phyloP scores from a whole-genome alignment of 2,797 vertebrate species.

The Urocyon cinereoargenteus region DNA sequence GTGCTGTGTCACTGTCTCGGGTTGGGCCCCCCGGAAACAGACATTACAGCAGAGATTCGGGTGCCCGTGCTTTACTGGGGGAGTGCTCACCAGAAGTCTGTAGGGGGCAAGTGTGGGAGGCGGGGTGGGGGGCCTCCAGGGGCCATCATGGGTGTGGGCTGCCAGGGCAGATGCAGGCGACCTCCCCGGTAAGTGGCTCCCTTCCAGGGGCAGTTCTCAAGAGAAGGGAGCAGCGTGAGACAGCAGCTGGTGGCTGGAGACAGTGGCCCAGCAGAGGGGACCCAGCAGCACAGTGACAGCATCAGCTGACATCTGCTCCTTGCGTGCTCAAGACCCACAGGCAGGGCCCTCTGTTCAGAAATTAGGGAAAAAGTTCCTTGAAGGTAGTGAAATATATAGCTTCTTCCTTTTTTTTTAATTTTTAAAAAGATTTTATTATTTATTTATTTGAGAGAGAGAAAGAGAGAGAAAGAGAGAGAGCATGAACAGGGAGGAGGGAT shows the following conservation, averaged over 20 bases:
- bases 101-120: background rate
- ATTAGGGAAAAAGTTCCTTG: background rate
- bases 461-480: no score
- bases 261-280: background rate
- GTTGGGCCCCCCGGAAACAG: background rate
- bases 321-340: background rate
- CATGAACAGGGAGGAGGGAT: no score
- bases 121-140: no score
- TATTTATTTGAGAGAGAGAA: no score
- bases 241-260: background rate
- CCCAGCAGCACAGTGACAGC: background rate
- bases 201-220: background rate
- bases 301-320: background rate
- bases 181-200: background rate
- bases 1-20: background rate
- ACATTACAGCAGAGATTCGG: background rate
- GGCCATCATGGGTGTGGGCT: background rate
- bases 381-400: background rate
- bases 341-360: background rate
- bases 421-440: no score
- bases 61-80: background rate
- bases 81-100: background rate
- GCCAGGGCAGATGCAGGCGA: background rate
- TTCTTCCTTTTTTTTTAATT: background rate
- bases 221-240: background rate